Base-by-base conservation (phyloP, 2,113 vertebrate species). In the Hoplias malabaricus region DNA sequence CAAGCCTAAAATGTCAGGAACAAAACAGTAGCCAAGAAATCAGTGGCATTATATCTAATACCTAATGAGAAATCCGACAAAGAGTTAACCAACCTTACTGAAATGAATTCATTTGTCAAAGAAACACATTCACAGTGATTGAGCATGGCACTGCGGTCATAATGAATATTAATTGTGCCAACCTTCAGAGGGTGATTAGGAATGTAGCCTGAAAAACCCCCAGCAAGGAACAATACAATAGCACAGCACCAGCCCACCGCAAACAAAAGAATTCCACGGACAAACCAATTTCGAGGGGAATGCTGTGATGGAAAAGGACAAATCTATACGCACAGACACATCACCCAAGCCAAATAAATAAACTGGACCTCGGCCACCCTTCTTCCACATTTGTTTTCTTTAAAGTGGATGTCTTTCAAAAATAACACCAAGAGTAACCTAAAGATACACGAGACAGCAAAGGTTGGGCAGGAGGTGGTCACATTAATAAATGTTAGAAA, bases 221-320 rank as follows among this genome's bases (percentile, higher is more conserved):
- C 29, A 12, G 29, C 46, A 36, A 33, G 48, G 65, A 25, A 43
- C 16, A 14, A 54, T 79, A 85, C 84, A 84, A 84, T 81, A 69
- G 75, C 79, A 16, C 83, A 72, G 80, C 76, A 36, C 73, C 46
- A 50, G 57, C 63, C 9, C 40, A 40, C 40, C 54, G 80, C 82
- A 86, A 78, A 83, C 84, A 88, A 83, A 85, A 87, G 82, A 81
- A 85, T 83, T 85, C 83, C 82, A 83, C 54, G 75, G 66, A 81
- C 75, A 75, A 81, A 85, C 82, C 80, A 83, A 75, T 86, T 85
- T 77, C 65, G 21, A 29, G 34, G 83, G 84, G 87, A 90, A 89
- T 86, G 80, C 83, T 78, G 81, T 73, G 36, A 19, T 69, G 72
- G 59, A 69, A 27, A 76, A 68, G 23, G n/a, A 48, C 48, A 66